Base-by-base conservation (phyloP, 2,888 invertebrate species). In the Drosophila infuscata region DNA sequence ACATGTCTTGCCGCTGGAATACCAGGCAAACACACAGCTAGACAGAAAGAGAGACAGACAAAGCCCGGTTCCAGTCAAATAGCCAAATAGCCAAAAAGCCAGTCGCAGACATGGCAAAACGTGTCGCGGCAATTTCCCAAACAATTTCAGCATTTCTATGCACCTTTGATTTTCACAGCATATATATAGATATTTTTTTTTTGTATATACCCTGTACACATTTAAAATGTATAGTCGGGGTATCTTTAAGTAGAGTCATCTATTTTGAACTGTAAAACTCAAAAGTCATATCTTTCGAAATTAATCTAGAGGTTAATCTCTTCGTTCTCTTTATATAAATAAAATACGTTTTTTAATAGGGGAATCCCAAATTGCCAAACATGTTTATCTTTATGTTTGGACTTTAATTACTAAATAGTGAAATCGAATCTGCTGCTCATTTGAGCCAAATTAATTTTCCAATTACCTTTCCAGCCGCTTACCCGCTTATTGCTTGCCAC, bases 41-140 rank as follows among this genome's bases (percentile, higher is more conserved):
- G 60, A 51, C 62, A 29, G 70, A 80, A 73, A 70, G 59, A 12
- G n/a, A 29, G n/a, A 41, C 51, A 69, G 60, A 51, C 52, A 46
- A 46, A 46, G 46, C 25, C 46, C 46, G 46, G 57, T 70, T 67
- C 56, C 63, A 59, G 38, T 52, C 52, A 52, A 30, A 17, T 52
- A 56, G 60, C 57, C 72, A 41, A 25, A 60, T 59, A 60, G 35
- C 59, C 36, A 53, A 57, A 20, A 49, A 51, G 20, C 25, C 48
- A 17, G 62, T 67, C 59, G 15, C 64, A 76, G 69, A 80, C 77
- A 80, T 73, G 79, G 77, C 70, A 73, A 89, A 90, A 90, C 85
- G 85, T 85, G 89, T 87, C 82, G 73, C 76, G 48, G 89, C 78
- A 80, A 82, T 90, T 87, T 87, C 67, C 89, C 90, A 90, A 89